Evolutionary conservation across 1,140 invertebrate genomes (phyloP).

Genomic region (Linepithema humile): DNA sequence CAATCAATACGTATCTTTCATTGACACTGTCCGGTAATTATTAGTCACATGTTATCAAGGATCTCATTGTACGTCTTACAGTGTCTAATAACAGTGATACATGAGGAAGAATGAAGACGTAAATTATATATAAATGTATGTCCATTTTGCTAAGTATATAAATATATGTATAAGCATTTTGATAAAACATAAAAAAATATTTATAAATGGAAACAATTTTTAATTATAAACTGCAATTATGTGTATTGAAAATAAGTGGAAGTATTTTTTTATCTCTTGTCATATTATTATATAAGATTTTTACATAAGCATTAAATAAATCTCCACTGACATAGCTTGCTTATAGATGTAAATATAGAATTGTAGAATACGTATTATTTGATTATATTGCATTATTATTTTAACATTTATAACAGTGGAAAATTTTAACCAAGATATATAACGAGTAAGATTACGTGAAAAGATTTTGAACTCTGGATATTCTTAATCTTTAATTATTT

Average conservation of each 20-base stretch:
- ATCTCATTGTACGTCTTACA: not conserved
- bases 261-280: too few relatives aligned
- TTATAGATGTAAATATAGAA: not conserved
- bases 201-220: too few relatives aligned
- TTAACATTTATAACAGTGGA: not conserved
- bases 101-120: not conserved
- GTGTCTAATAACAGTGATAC: too few relatives aligned
- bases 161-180: not conserved
- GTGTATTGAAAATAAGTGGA: too few relatives aligned
- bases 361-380: not conserved
- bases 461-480: not conserved
- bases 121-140: not conserved
- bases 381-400: not conserved
- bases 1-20: not conserved
- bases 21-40: not conserved
- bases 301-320: too few relatives aligned
- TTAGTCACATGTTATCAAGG: conserved; percentile 5
- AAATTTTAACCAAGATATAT: not conserved
- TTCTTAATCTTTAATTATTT: not conserved
- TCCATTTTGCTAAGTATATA: not conserved
- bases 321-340: not conserved
- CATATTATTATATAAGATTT: too few relatives aligned
- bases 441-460: not conserved
- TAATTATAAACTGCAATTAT: too few relatives aligned
- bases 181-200: not conserved